phyloP scores from a whole-genome alignment of 2,113 vertebrate species.

The Azemiops feae region DNA sequence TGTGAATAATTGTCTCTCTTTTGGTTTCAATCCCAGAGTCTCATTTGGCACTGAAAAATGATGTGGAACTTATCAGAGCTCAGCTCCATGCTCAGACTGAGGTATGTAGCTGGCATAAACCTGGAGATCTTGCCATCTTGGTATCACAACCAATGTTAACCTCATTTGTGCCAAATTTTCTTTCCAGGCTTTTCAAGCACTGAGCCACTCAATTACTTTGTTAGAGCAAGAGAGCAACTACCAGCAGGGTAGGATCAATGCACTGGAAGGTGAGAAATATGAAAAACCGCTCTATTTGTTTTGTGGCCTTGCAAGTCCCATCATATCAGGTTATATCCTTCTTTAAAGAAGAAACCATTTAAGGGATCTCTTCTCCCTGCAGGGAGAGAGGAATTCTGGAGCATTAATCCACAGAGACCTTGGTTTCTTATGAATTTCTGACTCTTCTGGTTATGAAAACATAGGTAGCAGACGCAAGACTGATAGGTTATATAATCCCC shows the following conservation, averaged over 20 bases:
- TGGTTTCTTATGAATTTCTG: background rate
- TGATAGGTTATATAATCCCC: background rate
- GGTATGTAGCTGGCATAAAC: constrained; percentile 18
- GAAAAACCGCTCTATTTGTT: background rate
- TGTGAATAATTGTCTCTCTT: background rate
- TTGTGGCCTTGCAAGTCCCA: background rate
- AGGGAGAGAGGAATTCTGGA: background rate
- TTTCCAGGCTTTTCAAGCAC: constrained; percentile 61
- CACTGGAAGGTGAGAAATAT: constrained; percentile 56
- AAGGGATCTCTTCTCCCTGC: background rate
- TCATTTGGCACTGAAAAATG: constrained; percentile 45
- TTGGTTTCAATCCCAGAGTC: constrained; percentile 35
- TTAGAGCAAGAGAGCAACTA: constrained; percentile 64
- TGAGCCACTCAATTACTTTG: constrained; percentile 66
- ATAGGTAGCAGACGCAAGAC: background rate
- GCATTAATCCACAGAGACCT: background rate
- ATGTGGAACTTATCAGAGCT: constrained; percentile 62
- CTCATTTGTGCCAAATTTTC: background rate
- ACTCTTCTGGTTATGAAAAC: background rate
- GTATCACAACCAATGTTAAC: background rate
- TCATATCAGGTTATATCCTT: background rate
- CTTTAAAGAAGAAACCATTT: background rate
- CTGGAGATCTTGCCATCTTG: background rate
- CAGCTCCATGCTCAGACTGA: constrained; percentile 65
- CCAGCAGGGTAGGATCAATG: constrained; percentile 62